Evolutionary conservation across 2,797 vertebrate genomes (phyloP).

Genomic region (Sandelia bainsii): DNA sequence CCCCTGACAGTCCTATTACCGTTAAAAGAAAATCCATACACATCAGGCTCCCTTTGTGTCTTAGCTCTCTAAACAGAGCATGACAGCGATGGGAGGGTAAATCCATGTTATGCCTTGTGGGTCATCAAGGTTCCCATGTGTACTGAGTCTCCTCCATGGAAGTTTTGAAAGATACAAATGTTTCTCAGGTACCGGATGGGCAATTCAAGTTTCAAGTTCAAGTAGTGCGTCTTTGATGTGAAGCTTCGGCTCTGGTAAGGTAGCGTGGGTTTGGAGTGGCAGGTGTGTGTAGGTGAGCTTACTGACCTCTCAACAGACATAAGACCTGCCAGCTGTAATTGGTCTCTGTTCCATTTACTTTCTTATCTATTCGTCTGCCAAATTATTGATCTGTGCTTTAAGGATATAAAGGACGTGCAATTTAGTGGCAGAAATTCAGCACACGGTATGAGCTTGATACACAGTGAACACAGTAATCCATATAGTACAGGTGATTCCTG

Average conservation of each 20-base stretch:
- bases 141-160: constrained; percentile 32
- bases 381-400: constrained; percentile 67
- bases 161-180: constrained; percentile 61
- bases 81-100: constrained; percentile 40
- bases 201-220: constrained; percentile 64
- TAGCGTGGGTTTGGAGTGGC: constrained; percentile 53
- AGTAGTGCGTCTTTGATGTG: constrained; percentile 56
- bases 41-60: constrained; percentile 76
- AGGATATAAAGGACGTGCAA: constrained; percentile 66
- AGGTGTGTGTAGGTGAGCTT: constrained; percentile 66
- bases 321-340: constrained; percentile 71
- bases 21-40: constrained; percentile 84
- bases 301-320: constrained; percentile 70
- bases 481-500: constrained; percentile 58
- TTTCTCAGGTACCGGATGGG: constrained; percentile 44
- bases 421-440: constrained; percentile 51
- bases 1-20: constrained; percentile 74
- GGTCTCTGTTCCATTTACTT: constrained; percentile 69
- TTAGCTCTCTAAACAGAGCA: constrained; percentile 66
- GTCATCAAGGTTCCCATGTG: constrained; percentile 62
- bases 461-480: constrained; percentile 18
- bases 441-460: constrained; percentile 14
- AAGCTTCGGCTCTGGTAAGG: constrained; percentile 27
- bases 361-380: constrained; percentile 64
- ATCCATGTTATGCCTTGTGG: constrained; percentile 60